Evolutionary conservation across 2,113 vertebrate genomes (phyloP).

Genomic region (Prunella himalayana): DNA sequence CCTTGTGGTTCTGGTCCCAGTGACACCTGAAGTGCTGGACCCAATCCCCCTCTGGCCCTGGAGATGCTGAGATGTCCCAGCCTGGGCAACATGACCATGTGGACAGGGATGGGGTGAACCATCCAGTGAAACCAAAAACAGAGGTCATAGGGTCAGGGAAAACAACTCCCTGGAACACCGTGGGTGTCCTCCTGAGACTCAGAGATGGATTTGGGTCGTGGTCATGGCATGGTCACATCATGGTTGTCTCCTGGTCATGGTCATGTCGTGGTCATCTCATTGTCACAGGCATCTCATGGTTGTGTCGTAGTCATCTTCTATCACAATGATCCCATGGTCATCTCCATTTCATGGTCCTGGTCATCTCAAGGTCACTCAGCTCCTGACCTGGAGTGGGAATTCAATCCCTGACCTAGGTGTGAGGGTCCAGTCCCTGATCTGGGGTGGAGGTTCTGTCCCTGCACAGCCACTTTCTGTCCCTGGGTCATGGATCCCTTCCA

Average conservation of each 20-base stretch:
- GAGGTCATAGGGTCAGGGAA: fast-evolving
- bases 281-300: background rate
- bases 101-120: background rate
- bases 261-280: background rate
- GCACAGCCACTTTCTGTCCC: too few relatives aligned
- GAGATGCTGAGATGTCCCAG: background rate
- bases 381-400: background rate
- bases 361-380: background rate
- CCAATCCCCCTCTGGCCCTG: fast-evolving
- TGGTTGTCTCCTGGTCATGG: background rate
- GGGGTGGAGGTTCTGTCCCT: background rate
- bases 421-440: background rate
- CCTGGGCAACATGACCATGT: background rate
- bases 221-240: too few relatives aligned
- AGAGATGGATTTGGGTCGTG: background rate
- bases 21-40: background rate
- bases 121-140: background rate
- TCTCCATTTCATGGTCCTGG: too few relatives aligned
- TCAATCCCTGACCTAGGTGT: background rate
- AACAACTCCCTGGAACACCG: background rate
- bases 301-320: fast-evolving
- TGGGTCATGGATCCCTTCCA: background rate
- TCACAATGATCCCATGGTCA: too few relatives aligned
- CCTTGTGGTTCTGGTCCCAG: background rate
- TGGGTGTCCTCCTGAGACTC: background rate